Conservation (phyloP, 2,888 invertebrate species). For the Scaptodrosophila latifasciaeformis region DNA sequence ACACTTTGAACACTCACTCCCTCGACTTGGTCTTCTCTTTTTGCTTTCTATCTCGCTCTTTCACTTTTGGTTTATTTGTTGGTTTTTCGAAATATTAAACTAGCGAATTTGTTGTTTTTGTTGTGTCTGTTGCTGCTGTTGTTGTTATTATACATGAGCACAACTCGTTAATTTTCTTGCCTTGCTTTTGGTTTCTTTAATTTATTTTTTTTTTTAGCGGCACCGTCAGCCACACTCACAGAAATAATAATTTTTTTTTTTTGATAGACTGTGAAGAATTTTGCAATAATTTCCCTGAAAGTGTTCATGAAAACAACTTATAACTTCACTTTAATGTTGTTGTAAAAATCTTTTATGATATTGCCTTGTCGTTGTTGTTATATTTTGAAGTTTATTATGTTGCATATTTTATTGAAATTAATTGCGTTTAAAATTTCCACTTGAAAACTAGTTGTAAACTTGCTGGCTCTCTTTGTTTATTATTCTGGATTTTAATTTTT, state of each 20-base stretch:
- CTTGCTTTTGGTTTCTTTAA: not conserved
- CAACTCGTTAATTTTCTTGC: constrained; percentile 8
- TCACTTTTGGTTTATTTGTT: constrained; percentile 40
- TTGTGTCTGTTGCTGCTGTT: constrained; percentile 20
- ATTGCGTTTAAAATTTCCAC: constrained; percentile 61
- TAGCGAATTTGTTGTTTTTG: constrained; percentile 25
- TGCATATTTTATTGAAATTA: constrained; percentile 35
- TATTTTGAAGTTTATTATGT: constrained; percentile 35
- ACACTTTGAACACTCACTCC: constrained; percentile 12
- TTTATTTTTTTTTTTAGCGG: constrained; percentile 17
- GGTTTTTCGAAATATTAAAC: constrained; percentile 33
- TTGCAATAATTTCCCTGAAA: no score
- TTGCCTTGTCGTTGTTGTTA: not conserved
- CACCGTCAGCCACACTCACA: constrained; percentile 4
- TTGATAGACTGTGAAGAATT: no score
- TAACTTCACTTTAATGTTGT: not conserved
- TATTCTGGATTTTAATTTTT: constrained; percentile 9
- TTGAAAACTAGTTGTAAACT: constrained; percentile 60
- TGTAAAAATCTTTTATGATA: not conserved
- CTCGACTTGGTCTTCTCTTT: constrained; percentile 1
- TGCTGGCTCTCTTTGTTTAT: constrained; percentile 25
- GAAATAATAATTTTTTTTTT: no score
- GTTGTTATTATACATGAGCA: constrained; percentile 26
- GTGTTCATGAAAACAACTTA: not conserved
- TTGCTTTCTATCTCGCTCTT: constrained; percentile 30